phyloP scores from a whole-genome alignment of 2,113 vertebrate genomes.

The Antigone vipio region DNA sequence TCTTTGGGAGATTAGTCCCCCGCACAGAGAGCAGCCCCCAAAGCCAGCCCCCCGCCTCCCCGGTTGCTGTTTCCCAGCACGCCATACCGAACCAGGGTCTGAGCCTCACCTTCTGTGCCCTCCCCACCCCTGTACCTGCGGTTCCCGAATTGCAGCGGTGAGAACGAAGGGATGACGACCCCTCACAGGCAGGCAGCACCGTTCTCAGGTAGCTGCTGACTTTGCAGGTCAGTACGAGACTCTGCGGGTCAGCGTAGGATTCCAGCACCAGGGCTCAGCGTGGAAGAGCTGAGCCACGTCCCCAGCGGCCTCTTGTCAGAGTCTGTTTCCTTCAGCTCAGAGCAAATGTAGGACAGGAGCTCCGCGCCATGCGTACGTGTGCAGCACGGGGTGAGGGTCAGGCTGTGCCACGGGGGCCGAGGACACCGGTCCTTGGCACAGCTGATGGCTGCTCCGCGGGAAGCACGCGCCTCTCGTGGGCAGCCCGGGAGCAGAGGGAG shows the following conservation, averaged over 20 bases:
- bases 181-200: background rate
- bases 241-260: background rate
- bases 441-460: background rate
- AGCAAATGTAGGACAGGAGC: background rate
- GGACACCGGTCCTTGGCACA: background rate
- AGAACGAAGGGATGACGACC: fast-evolving
- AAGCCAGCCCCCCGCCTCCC: background rate
- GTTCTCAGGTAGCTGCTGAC: background rate
- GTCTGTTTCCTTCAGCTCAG: background rate
- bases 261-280: fast-evolving
- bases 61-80: background rate
- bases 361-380: fast-evolving
- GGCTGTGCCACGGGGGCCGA: background rate
- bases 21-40: background rate
- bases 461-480: fast-evolving
- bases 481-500: background rate
- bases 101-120: background rate
- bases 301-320: background rate
- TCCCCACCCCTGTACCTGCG: background rate
- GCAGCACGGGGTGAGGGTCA: background rate
- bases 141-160: background rate
- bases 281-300: background rate
- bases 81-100: background rate
- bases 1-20: background rate
- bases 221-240: fast-evolving